Evolutionary conservation across 2,888 invertebrate species (phyloP).

Genomic region (Chironomus tentans): DNA sequence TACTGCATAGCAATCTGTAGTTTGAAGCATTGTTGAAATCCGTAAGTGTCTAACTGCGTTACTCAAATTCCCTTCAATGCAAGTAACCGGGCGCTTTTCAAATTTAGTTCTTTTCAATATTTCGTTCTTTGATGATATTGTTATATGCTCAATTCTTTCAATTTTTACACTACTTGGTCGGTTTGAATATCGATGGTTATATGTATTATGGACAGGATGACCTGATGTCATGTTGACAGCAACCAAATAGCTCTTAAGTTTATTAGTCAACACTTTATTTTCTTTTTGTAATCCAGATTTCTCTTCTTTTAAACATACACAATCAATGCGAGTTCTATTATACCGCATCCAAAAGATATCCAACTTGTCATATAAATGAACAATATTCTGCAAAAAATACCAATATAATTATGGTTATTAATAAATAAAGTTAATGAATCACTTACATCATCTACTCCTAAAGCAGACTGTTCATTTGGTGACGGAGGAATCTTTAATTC

Average conservation of each 20-base stretch:
- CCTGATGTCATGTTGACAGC: slow-evolving; percentile 46
- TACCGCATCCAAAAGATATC: slow-evolving; percentile 60
- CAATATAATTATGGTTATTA: slow-evolving; percentile 1
- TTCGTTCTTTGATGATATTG: slow-evolving; percentile 30
- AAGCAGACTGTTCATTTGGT: background rate
- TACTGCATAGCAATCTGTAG: slow-evolving; percentile 1
- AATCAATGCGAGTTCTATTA: slow-evolving; percentile 49
- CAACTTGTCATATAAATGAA: slow-evolving; percentile 50
- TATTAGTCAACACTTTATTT: slow-evolving; percentile 53
- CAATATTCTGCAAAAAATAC: slow-evolving; percentile 39
- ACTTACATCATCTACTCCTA: slow-evolving; percentile 25
- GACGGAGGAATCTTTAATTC: slow-evolving; percentile 36
- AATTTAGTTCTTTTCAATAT: slow-evolving; percentile 15
- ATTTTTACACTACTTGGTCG: slow-evolving; percentile 41
- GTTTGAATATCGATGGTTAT: slow-evolving; percentile 35
- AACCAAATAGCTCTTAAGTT: slow-evolving; percentile 53
- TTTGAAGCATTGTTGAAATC: slow-evolving; percentile 37
- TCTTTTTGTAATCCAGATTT: slow-evolving; percentile 44
- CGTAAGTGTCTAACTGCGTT: slow-evolving; percentile 49
- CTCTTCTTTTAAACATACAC: slow-evolving; percentile 43
- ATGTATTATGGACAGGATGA: background rate
- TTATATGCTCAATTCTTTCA: slow-evolving; percentile 36
- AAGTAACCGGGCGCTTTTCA: slow-evolving; percentile 44
- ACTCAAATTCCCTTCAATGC: slow-evolving; percentile 50
- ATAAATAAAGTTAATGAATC: slow-evolving; percentile 18